phyloP scores from a whole-genome alignment of 2,797 vertebrate genomes.

The Spinibarbus caldwelli region DNA sequence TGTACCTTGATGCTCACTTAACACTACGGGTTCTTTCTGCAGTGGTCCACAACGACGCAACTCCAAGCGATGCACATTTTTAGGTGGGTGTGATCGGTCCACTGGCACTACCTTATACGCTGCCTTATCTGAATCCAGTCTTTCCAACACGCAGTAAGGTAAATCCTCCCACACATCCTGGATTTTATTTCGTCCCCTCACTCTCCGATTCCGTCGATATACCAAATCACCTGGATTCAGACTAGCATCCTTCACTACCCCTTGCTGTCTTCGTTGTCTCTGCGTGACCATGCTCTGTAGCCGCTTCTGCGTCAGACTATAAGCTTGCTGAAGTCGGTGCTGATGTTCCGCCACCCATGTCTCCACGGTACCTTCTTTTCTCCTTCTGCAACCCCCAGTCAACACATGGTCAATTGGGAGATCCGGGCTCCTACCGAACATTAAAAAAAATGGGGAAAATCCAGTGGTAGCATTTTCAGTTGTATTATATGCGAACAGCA shows the following conservation, averaged over 20 bases:
- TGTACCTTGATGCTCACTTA: background rate
- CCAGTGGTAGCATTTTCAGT: too few relatives aligned
- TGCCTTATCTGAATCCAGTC: background rate
- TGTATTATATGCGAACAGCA: too few relatives aligned
- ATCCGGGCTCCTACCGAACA: background rate
- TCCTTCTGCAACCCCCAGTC: background rate
- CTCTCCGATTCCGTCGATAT: background rate
- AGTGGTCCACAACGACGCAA: background rate
- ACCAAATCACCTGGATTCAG: background rate
- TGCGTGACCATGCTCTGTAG: background rate
- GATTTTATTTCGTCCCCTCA: background rate
- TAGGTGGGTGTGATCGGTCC: conserved; percentile 3
- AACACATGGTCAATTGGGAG: background rate
- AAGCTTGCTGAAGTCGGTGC: background rate
- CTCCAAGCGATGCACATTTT: background rate
- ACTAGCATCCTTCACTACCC: background rate
- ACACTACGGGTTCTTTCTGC: background rate
- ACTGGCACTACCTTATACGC: background rate
- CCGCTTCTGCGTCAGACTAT: background rate
- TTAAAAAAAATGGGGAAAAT: too few relatives aligned
- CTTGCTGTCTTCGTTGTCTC: background rate
- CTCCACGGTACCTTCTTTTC: background rate
- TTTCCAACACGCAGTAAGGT: too few relatives aligned
- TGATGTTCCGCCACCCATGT: background rate
- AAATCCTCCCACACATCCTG: background rate